phyloP scores from a whole-genome alignment of 2,888 invertebrate species.

The Taphrorychus bicolor region DNA sequence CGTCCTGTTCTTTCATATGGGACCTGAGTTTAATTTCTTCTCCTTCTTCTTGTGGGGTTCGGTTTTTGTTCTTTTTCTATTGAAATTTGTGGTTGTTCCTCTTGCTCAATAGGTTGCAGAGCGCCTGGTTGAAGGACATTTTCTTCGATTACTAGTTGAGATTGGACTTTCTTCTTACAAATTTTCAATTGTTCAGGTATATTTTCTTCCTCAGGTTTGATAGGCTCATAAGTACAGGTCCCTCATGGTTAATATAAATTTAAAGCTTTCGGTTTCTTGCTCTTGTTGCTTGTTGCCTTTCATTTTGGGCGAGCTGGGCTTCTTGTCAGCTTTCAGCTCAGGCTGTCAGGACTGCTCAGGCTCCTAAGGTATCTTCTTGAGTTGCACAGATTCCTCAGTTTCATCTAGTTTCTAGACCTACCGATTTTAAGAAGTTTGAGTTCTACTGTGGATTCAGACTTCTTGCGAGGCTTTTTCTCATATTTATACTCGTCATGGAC shows the following conservation, averaged over 20 bases:
- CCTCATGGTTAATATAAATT: conserved; percentile 56
- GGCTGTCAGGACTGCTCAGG: conserved; percentile 48
- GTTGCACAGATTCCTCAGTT: conserved; percentile 51
- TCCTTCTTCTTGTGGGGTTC: conserved; percentile 48
- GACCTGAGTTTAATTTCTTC: conserved; percentile 58
- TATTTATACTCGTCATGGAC: conserved; percentile 54
- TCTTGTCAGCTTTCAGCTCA: conserved; percentile 44
- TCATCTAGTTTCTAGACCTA: conserved; percentile 54
- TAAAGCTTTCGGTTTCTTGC: conserved; percentile 52
- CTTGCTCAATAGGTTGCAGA: conserved; percentile 52
- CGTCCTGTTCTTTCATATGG: conserved; percentile 51
- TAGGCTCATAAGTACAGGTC: conserved; percentile 55
- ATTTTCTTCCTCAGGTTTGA: conserved; percentile 53
- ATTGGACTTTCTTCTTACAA: conserved; percentile 56
- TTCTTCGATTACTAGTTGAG: conserved; percentile 48
- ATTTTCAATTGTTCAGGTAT: conserved; percentile 48
- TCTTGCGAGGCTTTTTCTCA: conserved; percentile 46
- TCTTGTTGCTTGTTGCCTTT: conserved; percentile 47
- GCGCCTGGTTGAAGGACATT: conserved; percentile 48
- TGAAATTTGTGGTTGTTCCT: conserved; percentile 58
- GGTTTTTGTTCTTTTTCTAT: conserved; percentile 55
- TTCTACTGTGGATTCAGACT: conserved; percentile 44
- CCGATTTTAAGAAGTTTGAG: conserved; percentile 53
- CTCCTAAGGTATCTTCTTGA: conserved; percentile 58
- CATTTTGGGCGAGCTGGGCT: conserved; percentile 47